Evolutionary conservation across 2,113 vertebrate species (phyloP).

Genomic region (Phocoena phocoena): DNA sequence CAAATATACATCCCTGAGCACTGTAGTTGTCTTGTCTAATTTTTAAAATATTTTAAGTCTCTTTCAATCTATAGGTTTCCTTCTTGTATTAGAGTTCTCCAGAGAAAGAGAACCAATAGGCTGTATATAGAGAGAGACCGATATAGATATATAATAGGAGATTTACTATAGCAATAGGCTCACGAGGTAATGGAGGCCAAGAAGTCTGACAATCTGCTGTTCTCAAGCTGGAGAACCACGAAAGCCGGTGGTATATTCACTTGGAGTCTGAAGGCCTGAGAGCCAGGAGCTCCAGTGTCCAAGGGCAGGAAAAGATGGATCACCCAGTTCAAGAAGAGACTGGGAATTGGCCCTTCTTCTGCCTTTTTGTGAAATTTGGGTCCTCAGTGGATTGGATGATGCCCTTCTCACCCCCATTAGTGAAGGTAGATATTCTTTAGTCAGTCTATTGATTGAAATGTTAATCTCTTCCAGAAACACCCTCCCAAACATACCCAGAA

Average conservation of each 20-base stretch:
- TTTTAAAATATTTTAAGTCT: neutral
- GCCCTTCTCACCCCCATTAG: neutral
- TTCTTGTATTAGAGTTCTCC: neutral
- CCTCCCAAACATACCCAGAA: neutral
- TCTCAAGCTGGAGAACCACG: neutral
- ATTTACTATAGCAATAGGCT: neutral
- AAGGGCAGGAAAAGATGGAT: neutral
- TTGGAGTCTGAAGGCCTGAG: neutral
- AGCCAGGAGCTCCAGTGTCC: neutral
- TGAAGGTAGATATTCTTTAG: neutral
- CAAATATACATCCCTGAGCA: neutral
- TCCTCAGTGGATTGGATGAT: neutral
- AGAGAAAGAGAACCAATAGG: neutral
- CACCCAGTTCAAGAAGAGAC: neutral
- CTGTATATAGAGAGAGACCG: neutral
- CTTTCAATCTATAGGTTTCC: neutral
- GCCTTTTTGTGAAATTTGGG: neutral
- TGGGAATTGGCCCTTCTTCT: neutral
- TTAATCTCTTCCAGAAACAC: neutral
- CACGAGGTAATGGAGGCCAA: neutral
- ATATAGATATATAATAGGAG: neutral
- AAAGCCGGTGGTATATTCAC: neutral
- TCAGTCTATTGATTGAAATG: neutral
- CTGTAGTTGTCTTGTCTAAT: neutral
- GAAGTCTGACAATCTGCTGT: neutral